Base-by-base conservation (phyloP, 2,888 invertebrate genomes). In the Lasioglossum villosulum region DNA sequence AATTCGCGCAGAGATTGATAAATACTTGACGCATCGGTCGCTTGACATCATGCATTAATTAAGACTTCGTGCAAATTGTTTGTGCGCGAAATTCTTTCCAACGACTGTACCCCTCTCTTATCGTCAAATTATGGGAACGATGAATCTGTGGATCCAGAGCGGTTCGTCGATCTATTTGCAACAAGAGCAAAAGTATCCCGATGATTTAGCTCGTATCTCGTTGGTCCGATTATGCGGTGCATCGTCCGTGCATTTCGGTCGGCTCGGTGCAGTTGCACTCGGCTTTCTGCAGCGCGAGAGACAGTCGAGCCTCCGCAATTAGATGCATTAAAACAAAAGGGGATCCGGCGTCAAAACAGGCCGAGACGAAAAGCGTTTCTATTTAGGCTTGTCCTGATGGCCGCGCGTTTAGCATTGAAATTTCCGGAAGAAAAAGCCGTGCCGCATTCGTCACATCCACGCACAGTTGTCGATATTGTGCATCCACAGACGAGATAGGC, bases 241-340 rank as follows among this genome's bases (percentile, higher is more conserved):
- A 48, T 75, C 70, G 56, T n/a, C 48, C 63, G 66, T 48, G 45
- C n/a, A 37, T 45, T 19, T n/a, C 42, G 52, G 14, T 52, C n/a
- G 16, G 27, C 56, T 83, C 78, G 84, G 90, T 90, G 78, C 86
- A 87, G 27, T 37, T 81, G 91, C 72, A 90, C 91, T 86, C 71
- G 75, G 30, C 63, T 52, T 72, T 52, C 78, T 79, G 66, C 72
- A 59, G 16, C 68, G 73, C 45, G 75, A 78, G 83, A 84, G 75
- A 79, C 82, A 84, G 80, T 52, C 80, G 30, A 71, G 23, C 80
- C 59, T 45, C 63, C 52, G 30, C 71, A 42, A 72, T 34, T 12
- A 48, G 66, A 79, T 56, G 72, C 63, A n/a, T 76, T 80, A 27
- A 66, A 82, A 86, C 86, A 86, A 86, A 88, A n/a, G n/a, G 81